Conservation (phyloP, 2,888 invertebrate species). For the Epinotia bilunana region DNA sequence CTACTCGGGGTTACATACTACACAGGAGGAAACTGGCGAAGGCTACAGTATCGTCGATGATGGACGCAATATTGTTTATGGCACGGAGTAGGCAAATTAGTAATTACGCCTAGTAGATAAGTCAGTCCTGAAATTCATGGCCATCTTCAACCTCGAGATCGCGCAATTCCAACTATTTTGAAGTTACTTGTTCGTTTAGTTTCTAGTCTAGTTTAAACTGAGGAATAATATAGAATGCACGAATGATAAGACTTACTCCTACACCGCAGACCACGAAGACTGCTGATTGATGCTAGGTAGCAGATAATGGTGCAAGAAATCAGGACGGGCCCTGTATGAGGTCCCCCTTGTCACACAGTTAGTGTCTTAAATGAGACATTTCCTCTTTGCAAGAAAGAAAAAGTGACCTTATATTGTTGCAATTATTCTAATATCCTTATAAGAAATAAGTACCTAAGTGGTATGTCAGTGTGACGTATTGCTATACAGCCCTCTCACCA, state of each 20-base stretch:
- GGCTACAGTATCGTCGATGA: not conserved
- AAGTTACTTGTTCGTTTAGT: not conserved
- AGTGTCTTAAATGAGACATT: too few species aligned
- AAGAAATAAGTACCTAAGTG: not conserved
- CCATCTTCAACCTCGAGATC: not conserved
- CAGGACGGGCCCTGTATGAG: not conserved
- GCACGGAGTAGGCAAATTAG: not conserved
- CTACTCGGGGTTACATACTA: not conserved
- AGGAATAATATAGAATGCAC: too few species aligned
- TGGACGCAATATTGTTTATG: not conserved
- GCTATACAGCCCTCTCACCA: too few species aligned
- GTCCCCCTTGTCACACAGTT: too few species aligned
- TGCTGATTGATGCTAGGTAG: too few species aligned
- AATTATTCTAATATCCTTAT: not conserved
- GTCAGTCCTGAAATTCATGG: not conserved
- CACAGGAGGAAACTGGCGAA: not conserved
- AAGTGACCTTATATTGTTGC: not conserved
- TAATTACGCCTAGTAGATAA: not conserved
- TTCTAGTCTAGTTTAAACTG: too few species aligned
- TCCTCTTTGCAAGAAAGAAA: too few species aligned
- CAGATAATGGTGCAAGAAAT: not conserved
- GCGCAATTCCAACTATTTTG: not conserved
- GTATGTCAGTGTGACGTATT: not conserved
- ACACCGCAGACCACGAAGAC: too few species aligned
- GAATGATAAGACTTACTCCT: too few species aligned